phyloP scores from a whole-genome alignment of 2,113 vertebrate genomes.

The Pangasianodon gigas region DNA sequence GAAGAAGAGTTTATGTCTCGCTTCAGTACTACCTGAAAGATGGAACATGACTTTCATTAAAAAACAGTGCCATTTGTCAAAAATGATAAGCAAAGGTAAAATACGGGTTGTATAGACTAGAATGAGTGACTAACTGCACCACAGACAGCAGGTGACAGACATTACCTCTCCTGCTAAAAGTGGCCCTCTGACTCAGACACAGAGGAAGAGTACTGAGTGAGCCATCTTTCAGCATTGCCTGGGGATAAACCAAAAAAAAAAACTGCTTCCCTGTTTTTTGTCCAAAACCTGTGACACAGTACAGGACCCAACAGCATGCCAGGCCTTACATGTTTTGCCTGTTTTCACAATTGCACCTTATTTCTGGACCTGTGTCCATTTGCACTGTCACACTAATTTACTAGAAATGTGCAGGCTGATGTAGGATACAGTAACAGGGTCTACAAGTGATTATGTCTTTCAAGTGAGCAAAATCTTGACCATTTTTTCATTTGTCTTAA shows the following conservation, averaged over 20 bases:
- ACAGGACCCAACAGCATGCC: neutral
- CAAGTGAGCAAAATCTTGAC: neutral
- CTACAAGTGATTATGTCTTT: neutral
- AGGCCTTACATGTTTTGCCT: neutral
- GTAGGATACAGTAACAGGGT: neutral
- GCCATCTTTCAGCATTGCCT: neutral
- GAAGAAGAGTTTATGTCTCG: neutral
- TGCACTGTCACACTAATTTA: neutral
- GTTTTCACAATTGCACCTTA: neutral
- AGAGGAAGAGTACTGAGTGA: neutral
- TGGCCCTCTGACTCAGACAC: slow-evolving; percentile 15
- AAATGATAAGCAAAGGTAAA: neutral
- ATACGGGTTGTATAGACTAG: slow-evolving; percentile 14
- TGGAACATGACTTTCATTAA: neutral
- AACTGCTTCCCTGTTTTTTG: neutral
- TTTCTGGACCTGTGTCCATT: neutral
- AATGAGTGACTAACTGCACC: slow-evolving; percentile 12
- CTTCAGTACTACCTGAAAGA: neutral
- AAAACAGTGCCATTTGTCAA: neutral
- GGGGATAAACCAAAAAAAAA: neutral
- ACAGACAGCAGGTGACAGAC: slow-evolving; percentile 22
- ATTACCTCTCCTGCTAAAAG: slow-evolving; percentile 10
- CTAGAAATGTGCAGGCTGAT: neutral
- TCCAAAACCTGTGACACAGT: neutral
- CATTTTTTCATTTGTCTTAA: neutral